These are phyloP conservation scores for Dipus sagitta DNA, from an alignment of 2,797 vertebrate species.

Conservation along the genomic window DNA sequence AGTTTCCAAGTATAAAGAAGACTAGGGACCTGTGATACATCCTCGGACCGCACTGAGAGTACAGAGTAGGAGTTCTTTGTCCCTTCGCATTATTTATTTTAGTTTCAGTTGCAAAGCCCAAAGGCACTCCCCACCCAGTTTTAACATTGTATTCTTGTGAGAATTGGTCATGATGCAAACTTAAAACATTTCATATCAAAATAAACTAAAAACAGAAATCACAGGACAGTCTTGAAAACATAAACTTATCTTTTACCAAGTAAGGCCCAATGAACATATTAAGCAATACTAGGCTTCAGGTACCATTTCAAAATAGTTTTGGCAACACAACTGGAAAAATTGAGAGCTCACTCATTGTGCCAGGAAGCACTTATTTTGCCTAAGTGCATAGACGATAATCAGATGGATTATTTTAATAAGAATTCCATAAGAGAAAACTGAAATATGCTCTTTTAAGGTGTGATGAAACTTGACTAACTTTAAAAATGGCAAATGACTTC, in stretches of 20 bases:
- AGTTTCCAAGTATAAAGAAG: neutral
- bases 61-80: neutral
- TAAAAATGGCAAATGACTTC: constrained; percentile 29
- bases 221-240: constrained; percentile 62
- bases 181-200: constrained; percentile 58
- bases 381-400: constrained; percentile 71
- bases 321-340: constrained; percentile 81
- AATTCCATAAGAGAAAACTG: constrained; percentile 69
- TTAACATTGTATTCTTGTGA: constrained; percentile 43
- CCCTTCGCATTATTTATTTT: constrained; percentile 41
- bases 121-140: neutral
- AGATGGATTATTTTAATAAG: constrained; percentile 71
- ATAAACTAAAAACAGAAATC: constrained; percentile 71
- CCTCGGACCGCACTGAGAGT: neutral
- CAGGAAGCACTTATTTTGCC: constrained; percentile 69
- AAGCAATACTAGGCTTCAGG: constrained; percentile 72
- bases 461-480: constrained; percentile 63
- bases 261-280: constrained; percentile 59
- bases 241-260: constrained; percentile 64
- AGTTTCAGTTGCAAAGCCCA: constrained; percentile 54
- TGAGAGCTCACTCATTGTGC: constrained; percentile 59
- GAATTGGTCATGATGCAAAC: constrained; percentile 38
- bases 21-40: neutral
- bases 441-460: constrained; percentile 56
- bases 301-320: constrained; percentile 78